Base-by-base conservation (phyloP, 2,797 vertebrate genomes). In the Zalophus californianus region DNA sequence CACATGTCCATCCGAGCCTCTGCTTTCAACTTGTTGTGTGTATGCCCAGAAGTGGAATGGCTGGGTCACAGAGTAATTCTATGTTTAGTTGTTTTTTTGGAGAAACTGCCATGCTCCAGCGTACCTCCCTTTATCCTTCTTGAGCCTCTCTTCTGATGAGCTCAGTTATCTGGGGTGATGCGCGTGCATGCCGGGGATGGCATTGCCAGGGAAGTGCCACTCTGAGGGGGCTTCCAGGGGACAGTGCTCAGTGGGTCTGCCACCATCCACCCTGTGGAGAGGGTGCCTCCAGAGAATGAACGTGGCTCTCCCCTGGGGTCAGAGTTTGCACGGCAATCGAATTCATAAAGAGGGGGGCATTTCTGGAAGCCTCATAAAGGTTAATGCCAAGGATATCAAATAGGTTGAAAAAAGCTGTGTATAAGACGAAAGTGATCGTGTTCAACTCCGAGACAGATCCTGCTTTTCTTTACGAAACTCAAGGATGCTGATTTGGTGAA, bases 71-170 rank as follows among this genome's bases (percentile, higher is more conserved):
- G 41, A 0, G 3, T 82, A 73, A 25, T n/a, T 78, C 7, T 70
- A 4, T 16, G 9, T 82, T 85, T 86, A 58, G 54, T 44, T 44
- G 44, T 44, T 10, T 48, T 86, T 78, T n/a, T 92, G 48, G 48
- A 89, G 48, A 29, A 68, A 44, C 4, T 18, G 21, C 29, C 23
- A 11, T 13, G 15, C 1, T 5, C 27, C 18, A 41, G 78, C 41
- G 10, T 27, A 88, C 77, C 92, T 94, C 62, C 60, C 56, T 98
- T 98, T 98, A 98, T 66, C 96, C 95, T 98, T 98, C 54, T 97
- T 27, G 38, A 86, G 85, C 91, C 44, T 94, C 70, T 93, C 23
- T 14, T 4, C 70, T 62, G 9, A 2, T 54, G 75, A 95, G 77
- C 27, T 95, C 58, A 64, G 16, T 11, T 85, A 27, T 38, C 60